Evolutionary conservation across 1,140 invertebrate species (phyloP).

Genomic region (Drosophila biarmipes): DNA sequence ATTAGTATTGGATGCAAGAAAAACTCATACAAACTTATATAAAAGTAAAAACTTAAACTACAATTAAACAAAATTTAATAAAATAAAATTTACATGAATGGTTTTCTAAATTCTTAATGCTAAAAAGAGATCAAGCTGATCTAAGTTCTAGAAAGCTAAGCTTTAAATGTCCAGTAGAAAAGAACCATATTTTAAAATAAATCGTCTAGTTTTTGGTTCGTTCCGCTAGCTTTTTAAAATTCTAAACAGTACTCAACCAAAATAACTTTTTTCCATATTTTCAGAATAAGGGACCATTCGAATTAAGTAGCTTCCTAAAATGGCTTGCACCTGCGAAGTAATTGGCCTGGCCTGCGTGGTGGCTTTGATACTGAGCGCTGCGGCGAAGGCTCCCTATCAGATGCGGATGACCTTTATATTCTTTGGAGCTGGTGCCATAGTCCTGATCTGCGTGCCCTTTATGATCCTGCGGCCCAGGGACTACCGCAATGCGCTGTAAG

Average conservation of each 20-base stretch:
- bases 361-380: constrained; percentile 85
- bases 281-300: constrained; percentile 9
- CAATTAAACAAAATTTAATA: too few relatives aligned
- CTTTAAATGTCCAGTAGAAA: background rate
- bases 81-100: too few relatives aligned
- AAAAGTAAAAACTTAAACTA: too few relatives aligned
- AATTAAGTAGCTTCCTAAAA: constrained; percentile 3
- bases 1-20: too few relatives aligned
- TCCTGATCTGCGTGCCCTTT: constrained; percentile 89
- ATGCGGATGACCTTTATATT: constrained; percentile 87
- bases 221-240: background rate
- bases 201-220: too few relatives aligned
- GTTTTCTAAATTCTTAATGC: too few relatives aligned
- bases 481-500: constrained; percentile 91
- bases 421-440: constrained; percentile 86
- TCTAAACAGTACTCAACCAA: background rate
- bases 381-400: constrained; percentile 86
- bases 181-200: too few relatives aligned
- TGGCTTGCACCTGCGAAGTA: constrained; percentile 77
- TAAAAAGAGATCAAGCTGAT: background rate
- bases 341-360: constrained; percentile 81
- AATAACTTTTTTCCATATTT: background rate
- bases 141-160: background rate
- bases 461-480: constrained; percentile 89
- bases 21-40: too few relatives aligned